These are phyloP conservation scores for Trachelus tabidus DNA, from an alignment of 2,888 invertebrate genomes.

Conservation along the genomic window DNA sequence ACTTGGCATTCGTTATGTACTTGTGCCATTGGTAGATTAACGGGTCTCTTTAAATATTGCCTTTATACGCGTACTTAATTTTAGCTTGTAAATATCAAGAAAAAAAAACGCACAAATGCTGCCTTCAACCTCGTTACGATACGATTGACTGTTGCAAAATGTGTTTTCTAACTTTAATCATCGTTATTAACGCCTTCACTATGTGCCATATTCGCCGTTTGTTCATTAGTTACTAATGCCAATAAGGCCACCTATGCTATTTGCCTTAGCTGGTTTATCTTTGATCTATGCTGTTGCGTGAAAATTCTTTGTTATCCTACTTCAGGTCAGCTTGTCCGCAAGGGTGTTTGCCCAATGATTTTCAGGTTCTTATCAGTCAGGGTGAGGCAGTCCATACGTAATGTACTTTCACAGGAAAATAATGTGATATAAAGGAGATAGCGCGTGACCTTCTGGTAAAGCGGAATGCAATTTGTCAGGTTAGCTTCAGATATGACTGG, in stretches of 20 bases:
- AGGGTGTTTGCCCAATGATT: neutral
- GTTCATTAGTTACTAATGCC: conserved; percentile 12
- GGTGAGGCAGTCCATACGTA: neutral
- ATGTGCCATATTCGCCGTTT: conserved; percentile 33
- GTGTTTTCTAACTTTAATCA: conserved; percentile 27
- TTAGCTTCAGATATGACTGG: neutral
- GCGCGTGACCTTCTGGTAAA: neutral
- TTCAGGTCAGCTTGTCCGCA: neutral
- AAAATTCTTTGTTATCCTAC: neutral
- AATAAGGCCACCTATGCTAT: neutral
- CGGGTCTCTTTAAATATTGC: conserved; percentile 18
- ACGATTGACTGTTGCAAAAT: conserved; percentile 20
- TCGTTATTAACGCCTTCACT: conserved; percentile 36
- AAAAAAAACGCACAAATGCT: conserved; percentile 23
- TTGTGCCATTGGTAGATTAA: conserved; percentile 16
- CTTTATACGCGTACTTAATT: neutral
- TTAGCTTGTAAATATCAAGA: neutral
- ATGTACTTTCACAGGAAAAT: neutral
- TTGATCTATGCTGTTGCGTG: neutral
- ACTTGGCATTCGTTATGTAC: conserved; percentile 19
- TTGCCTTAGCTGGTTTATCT: neutral
- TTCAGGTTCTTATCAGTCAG: neutral
- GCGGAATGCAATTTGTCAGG: neutral
- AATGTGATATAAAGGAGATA: neutral
- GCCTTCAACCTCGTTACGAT: conserved; percentile 25